Evolutionary conservation across 2,888 invertebrate genomes (phyloP), one percentile per base, ranked within the genome.

Genomic region (Cephonodes hylas): DNA sequence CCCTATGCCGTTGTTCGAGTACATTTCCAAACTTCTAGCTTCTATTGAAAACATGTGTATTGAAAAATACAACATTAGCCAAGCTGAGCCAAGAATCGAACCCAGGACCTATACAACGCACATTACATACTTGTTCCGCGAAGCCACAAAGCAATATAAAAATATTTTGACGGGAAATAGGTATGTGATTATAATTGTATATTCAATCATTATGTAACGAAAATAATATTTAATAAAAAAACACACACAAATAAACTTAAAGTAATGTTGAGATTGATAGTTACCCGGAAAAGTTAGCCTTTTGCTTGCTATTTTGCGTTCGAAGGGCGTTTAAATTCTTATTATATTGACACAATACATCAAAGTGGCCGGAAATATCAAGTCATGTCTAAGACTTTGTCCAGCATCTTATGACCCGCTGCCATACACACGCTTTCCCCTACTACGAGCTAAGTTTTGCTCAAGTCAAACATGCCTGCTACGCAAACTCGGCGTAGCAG

Each of bases 351-450:
- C n/a, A 42, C 48, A 60, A 60, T 42, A 53, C n/a, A 75, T 74
- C 77, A 72, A 70, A 59, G 64, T 64, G 65, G 69, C 67, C 75
- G 81, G 77, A 80, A 77, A 79, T 80, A 76, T 76, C 76, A 67
- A 71, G 74, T 70, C 68, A 65, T 70, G 72, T 70, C 72, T 62
- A 57, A 69, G 67, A 69, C 68, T 66, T 65, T 64, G 68, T 64
- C 64, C 63, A 61, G 56, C 18, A 59, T 42, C 60, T 18, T 53
- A 20, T 45, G 18, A 27, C 20, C 27, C 25, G 25, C 27, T 48
- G 45, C 8, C 57, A 31, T 53, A 20, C 22, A 45, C 57, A 58
- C 25, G 18, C 13, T 42, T 42, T 42, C 58, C 60, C 60, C 44
- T 60, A 60, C 60, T 63, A 58, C 23, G 42, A 13, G 3, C 10